These are phyloP conservation scores for Gerris lacustris DNA, from an alignment of 2,888 invertebrate species.

Conservation along the genomic window DNA sequence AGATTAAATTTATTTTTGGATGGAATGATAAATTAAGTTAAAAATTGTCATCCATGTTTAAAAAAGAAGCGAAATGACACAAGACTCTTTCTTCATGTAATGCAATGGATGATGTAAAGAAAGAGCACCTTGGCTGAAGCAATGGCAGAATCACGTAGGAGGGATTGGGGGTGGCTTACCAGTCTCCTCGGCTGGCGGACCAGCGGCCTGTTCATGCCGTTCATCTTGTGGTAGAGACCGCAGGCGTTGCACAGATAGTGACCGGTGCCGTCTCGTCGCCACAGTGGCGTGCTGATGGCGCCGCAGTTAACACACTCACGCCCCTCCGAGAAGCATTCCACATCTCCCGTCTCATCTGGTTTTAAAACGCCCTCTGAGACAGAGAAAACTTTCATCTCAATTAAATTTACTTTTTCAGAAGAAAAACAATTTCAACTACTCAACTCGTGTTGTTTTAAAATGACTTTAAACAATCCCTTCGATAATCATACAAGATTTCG, in stretches of 20 bases:
- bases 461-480: no score
- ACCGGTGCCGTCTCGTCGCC: constrained; percentile 97
- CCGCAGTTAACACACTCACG: constrained; percentile 63
- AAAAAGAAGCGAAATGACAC: no score
- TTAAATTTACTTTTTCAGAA: no score
- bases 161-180: constrained; percentile 48
- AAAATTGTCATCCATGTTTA: no score
- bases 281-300: constrained; percentile 76
- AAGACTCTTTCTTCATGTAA: no score
- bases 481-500: no score
- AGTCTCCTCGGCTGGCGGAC: constrained; percentile 82
- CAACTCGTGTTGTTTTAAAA: no score
- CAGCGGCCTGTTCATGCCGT: constrained; percentile 83
- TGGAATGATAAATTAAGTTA: no score
- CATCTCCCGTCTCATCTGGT: constrained; percentile 25
- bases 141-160: not conserved
- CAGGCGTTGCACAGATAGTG: constrained; percentile 99
- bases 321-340: constrained; percentile 41
- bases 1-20: no score
- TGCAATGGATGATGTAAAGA: no score
- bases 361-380: not conserved
- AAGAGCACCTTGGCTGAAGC: no score
- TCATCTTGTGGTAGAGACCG: constrained; percentile 95
- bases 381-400: not conserved
- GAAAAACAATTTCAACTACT: no score